Evolutionary conservation across 2,113 vertebrate genomes (phyloP).

Genomic region (Micronycteris hirsuta): DNA sequence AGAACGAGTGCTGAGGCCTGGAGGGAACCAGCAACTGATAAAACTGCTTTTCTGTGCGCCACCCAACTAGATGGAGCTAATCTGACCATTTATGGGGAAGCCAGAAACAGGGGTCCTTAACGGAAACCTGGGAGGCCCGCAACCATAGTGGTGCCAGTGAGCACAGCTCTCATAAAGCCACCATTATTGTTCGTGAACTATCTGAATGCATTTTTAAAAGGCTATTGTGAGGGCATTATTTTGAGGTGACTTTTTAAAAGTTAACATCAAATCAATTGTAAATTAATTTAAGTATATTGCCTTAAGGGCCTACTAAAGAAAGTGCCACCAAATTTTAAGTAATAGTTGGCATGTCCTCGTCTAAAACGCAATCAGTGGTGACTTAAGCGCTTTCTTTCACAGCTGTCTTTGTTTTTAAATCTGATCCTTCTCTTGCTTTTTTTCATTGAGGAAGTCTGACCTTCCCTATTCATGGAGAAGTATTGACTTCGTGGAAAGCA

Average conservation of each 20-base stretch:
- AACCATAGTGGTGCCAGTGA: not conserved
- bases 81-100: conserved; percentile 6
- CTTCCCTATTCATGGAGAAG: conserved; percentile 61
- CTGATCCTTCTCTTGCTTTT: conserved; percentile 26
- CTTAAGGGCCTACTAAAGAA: conserved; percentile 83
- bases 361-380: conserved; percentile 55
- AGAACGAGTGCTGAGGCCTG: not conserved
- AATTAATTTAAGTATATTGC: conserved; percentile 78
- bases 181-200: conserved; percentile 60
- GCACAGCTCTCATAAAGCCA: conserved; percentile 34
- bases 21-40: not conserved
- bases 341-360: conserved; percentile 65
- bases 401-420: conserved; percentile 50
- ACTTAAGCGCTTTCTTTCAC: conserved; percentile 61
- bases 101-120: conserved; percentile 26
- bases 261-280: conserved; percentile 71
- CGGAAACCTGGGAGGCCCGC: conserved; percentile 35
- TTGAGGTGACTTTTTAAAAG: conserved; percentile 56
- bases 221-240: conserved; percentile 55
- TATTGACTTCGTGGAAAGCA: conserved; percentile 73
- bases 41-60: conserved; percentile 59
- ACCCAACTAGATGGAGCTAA: not conserved
- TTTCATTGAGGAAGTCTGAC: conserved; percentile 67
- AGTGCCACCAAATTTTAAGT: conserved; percentile 71
- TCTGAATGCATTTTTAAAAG: conserved; percentile 39